These are phyloP conservation scores for Crax fasciolata DNA, from an alignment of 2,797 vertebrate species.

Conservation along the genomic window DNA sequence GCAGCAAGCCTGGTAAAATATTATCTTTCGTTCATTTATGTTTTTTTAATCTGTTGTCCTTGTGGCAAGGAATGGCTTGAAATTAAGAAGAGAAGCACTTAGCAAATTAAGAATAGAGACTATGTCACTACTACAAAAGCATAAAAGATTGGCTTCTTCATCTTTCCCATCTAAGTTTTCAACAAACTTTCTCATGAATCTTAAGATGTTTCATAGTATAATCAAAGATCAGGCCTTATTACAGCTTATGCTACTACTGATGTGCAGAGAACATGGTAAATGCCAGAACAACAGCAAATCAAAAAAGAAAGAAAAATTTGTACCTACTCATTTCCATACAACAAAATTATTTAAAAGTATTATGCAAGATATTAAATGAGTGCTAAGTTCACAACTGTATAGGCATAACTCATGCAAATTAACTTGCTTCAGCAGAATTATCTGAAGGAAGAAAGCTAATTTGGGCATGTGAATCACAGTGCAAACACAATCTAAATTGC, in stretches of 20 bases:
- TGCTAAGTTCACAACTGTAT: background rate
- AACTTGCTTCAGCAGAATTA: background rate
- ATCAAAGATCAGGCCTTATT: background rate
- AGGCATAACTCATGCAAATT: background rate
- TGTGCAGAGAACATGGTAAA: background rate
- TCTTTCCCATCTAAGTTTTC: background rate
- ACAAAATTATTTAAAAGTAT: background rate
- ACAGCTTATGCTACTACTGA: background rate
- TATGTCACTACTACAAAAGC: background rate
- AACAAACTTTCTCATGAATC: background rate
- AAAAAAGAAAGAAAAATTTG: background rate
- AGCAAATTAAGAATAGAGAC: background rate
- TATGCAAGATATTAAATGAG: background rate
- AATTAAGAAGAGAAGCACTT: background rate
- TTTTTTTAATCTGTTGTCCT: background rate
- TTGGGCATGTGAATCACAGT: background rate
- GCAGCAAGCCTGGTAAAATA: background rate
- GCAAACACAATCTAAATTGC: background rate
- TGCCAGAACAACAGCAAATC: background rate
- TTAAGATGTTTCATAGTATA: background rate
- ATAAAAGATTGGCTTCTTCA: background rate
- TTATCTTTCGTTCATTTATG: fast-evolving
- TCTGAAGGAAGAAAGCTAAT: background rate
- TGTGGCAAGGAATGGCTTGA: background rate
- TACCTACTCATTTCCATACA: background rate